Percentiles rank a stretch among this genome's conserved stretches.
These are phyloP conservation scores for Drosophila pandora DNA, from an alignment of 1,140 invertebrate genomes.

Conservation along the genomic window DNA sequence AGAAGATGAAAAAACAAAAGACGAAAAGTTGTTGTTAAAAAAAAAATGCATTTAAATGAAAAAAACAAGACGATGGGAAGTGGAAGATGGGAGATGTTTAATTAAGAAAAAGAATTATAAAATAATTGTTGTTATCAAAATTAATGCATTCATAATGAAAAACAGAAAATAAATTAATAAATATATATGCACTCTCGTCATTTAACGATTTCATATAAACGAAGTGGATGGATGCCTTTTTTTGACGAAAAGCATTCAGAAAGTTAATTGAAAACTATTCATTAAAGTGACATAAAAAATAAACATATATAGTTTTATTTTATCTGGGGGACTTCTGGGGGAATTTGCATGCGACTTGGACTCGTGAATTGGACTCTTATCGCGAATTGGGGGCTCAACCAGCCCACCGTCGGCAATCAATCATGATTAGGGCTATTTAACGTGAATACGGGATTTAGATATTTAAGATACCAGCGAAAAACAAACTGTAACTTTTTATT, in stretches of 20 bases:
- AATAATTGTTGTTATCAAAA: conserved; percentile 66
- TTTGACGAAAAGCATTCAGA: conserved; percentile 17
- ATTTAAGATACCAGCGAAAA: conserved; percentile 8
- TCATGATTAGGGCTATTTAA: conserved; percentile 46
- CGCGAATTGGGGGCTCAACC: conserved; percentile 23
- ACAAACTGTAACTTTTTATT: conserved; percentile 1
- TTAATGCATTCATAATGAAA: conserved; percentile 56
- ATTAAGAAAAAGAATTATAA: conserved; percentile 43
- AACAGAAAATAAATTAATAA: conserved; percentile 44
- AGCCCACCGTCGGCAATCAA: conserved; percentile 45
- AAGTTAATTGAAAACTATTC: conserved; percentile 75
- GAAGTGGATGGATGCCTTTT: conserved; percentile 12
- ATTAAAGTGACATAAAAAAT: conserved; percentile 72
- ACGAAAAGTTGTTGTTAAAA: conserved; percentile 71
- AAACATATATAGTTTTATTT: conserved; percentile 56
- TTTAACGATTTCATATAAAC: conserved; percentile 65
- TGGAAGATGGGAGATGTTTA: conserved; percentile 23
- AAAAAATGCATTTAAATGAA: conserved; percentile 72
- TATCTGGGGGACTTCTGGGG: conserved; percentile 21
- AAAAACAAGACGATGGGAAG: conserved; percentile 19
- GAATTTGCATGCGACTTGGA: conserved; percentile 30
- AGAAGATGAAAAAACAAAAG: conserved; percentile 19
- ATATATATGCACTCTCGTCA: conserved; percentile 78
- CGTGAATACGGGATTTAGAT: conserved; percentile 32
- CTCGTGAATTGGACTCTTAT: conserved; percentile 19